These are phyloP conservation scores for Perdita meconis DNA, from an alignment of 2,888 invertebrate species.

Conservation along the genomic window DNA sequence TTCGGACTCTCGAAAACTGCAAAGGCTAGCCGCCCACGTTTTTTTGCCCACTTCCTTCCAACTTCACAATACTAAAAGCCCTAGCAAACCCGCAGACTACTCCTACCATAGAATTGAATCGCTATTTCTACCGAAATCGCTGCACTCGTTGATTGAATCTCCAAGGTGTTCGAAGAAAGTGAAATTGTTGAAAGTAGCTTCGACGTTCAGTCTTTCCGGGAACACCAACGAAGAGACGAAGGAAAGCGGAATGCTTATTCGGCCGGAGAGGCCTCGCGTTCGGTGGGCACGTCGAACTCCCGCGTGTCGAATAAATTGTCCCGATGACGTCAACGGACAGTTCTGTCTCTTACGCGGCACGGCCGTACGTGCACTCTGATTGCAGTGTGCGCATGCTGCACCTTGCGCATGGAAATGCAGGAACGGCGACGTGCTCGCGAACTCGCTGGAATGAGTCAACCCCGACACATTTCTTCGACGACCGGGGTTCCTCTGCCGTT, in stretches of 20 bases:
- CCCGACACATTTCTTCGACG: conserved; percentile 49
- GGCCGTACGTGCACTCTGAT: conserved; percentile 55
- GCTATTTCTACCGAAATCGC: no score
- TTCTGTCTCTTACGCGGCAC: conserved; percentile 58
- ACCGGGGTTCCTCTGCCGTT: conserved; percentile 42
- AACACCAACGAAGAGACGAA: background rate
- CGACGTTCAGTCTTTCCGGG: no score
- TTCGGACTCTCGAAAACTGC: no score
- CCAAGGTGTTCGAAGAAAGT: no score
- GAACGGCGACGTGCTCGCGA: conserved; percentile 23
- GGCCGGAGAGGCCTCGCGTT: conserved; percentile 15
- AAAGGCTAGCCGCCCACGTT: no score
- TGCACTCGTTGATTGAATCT: no score
- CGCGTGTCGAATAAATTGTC: conserved; percentile 66
- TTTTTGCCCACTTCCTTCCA: no score
- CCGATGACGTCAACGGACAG: conserved; percentile 69
- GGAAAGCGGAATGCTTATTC: conserved; percentile 7
- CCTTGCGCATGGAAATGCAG: conserved; percentile 65
- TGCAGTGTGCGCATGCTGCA: conserved; percentile 62
- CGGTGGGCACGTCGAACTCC: conserved; percentile 62
- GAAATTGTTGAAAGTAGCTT: no score
- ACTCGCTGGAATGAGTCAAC: conserved; percentile 58
- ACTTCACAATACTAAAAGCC: no score
- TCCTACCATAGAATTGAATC: no score
- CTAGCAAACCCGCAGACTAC: no score